These are phyloP conservation scores for Mustelus asterias DNA, from an alignment of 2,113 vertebrate genomes.

Conservation along the genomic window DNA sequence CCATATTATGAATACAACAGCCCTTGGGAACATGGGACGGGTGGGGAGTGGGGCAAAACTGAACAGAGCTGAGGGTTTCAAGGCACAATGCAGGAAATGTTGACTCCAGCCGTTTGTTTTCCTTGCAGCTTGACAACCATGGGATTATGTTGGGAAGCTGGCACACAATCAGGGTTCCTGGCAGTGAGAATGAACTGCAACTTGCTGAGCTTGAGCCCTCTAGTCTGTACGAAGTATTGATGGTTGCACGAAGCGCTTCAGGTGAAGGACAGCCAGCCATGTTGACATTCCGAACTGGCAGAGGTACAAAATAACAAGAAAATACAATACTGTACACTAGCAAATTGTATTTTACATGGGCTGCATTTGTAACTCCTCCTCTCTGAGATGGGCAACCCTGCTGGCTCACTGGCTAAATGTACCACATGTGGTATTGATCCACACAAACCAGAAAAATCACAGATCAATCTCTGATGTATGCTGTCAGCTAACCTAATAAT, in stretches of 20 bases:
- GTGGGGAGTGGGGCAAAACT: background rate
- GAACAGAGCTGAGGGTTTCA: background rate
- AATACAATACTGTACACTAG: background rate
- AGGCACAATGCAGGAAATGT: background rate
- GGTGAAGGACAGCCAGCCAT: slow-evolving; percentile 92
- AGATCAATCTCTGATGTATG: background rate
- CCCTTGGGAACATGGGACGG: background rate
- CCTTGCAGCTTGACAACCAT: slow-evolving; percentile 71
- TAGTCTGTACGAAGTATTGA: slow-evolving; percentile 91
- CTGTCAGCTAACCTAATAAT: background rate
- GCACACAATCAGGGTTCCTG: slow-evolving; percentile 86
- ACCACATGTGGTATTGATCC: background rate
- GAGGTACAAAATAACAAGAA: slow-evolving; percentile 56
- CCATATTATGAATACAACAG: no score
- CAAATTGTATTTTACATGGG: background rate
- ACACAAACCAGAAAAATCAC: background rate
- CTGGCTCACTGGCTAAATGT: background rate
- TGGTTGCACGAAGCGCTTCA: slow-evolving; percentile 80
- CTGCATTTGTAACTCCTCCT: background rate
- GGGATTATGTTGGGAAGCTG: slow-evolving; percentile 62
- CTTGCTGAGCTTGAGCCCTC: slow-evolving; percentile 83
- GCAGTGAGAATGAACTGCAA: slow-evolving; percentile 82
- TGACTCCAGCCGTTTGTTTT: slow-evolving; percentile 36
- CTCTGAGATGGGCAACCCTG: background rate
- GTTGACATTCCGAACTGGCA: slow-evolving; percentile 95